phyloP scores from a whole-genome alignment of 2,797 vertebrate genomes.

The Acanthopagrus latus region DNA sequence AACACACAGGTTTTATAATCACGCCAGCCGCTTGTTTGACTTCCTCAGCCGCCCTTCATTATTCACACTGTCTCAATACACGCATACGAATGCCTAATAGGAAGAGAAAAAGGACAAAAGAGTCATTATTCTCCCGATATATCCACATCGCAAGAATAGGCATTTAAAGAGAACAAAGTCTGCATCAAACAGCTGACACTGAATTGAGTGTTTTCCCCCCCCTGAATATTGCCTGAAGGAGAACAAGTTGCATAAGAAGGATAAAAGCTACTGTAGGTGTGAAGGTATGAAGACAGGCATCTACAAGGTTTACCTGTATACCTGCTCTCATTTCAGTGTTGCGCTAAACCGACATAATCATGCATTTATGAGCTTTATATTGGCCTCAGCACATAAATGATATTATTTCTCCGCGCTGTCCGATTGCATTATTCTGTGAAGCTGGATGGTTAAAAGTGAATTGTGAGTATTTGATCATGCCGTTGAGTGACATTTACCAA shows the following conservation, averaged over 20 bases:
- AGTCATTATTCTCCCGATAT: conserved; percentile 21
- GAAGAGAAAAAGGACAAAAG: conserved; percentile 12
- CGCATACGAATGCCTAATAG: not conserved
- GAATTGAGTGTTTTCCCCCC: not conserved
- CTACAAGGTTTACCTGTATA: not conserved
- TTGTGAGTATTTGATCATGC: conserved; percentile 56
- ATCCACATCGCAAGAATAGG: conserved; percentile 1
- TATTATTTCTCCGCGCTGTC: conserved; percentile 40
- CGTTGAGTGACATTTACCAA: conserved; percentile 19
- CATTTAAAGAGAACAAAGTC: conserved; percentile 1
- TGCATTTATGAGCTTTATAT: conserved; percentile 41
- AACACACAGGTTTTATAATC: conserved; percentile 47
- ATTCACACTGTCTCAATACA: conserved; percentile 37
- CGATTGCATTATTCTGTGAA: conserved; percentile 48
- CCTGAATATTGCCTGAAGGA: not conserved
- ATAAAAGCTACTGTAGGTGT: not conserved
- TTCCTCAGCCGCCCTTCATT: conserved; percentile 15
- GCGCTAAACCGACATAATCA: not conserved
- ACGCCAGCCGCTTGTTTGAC: conserved; percentile 37
- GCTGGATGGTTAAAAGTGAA: conserved; percentile 61
- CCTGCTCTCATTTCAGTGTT: conserved; percentile 21
- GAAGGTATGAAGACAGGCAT: not conserved
- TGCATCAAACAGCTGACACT: not conserved
- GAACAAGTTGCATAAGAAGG: conserved; percentile 9
- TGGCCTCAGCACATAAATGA: conserved; percentile 43